Percentiles rank a stretch among this genome's conserved stretches.
These are phyloP conservation scores for Petroica traversi DNA, from an alignment of 2,113 vertebrate species.

Conservation along the genomic window DNA sequence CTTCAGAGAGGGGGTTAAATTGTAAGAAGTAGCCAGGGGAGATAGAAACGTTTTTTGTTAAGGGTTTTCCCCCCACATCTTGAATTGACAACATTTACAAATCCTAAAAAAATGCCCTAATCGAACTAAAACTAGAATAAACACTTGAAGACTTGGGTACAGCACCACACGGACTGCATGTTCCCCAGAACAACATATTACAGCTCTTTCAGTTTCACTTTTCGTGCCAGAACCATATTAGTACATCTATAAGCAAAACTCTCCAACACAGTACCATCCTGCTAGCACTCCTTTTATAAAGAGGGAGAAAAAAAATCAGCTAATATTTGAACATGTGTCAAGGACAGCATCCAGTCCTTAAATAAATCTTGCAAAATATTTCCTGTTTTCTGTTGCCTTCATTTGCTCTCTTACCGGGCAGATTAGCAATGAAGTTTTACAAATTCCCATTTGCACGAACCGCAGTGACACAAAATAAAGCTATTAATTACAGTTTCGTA, in stretches of 20 bases:
- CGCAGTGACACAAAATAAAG: background rate
- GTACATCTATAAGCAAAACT: background rate
- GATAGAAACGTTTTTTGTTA: background rate
- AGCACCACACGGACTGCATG: background rate
- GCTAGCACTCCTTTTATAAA: background rate
- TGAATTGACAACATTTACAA: background rate
- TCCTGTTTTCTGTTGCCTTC: background rate
- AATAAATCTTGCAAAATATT: background rate
- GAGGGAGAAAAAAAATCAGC: background rate
- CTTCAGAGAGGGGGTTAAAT: background rate
- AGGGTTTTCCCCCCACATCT: rapidly evolving
- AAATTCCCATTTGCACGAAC: background rate
- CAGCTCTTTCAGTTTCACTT: background rate
- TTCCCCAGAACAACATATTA: background rate
- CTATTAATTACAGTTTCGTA: background rate
- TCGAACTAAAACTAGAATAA: background rate
- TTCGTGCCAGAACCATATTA: background rate
- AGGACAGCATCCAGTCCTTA: background rate
- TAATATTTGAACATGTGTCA: rapidly evolving
- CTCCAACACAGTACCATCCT: background rate
- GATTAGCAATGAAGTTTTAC: background rate
- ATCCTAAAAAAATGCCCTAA: background rate
- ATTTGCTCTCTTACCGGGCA: background rate
- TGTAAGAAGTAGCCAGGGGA: background rate
- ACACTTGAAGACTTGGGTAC: background rate